Base-by-base conservation (phyloP, 2,888 invertebrate species). In the Heterodera filipjevi region DNA sequence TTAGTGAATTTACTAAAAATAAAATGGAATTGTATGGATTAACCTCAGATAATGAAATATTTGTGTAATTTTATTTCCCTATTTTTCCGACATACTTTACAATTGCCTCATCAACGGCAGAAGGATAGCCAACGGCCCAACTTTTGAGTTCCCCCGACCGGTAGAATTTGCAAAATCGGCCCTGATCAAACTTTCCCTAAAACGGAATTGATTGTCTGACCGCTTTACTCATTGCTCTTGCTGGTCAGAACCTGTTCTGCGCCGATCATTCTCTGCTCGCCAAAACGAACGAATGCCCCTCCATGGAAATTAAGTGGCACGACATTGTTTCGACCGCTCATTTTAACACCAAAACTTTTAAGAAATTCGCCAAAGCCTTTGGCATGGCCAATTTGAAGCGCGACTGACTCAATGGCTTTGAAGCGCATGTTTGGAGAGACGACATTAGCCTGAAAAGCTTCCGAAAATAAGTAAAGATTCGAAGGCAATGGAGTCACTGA, bases 251-350 rank as follows among this genome's bases (percentile, higher is more conserved):
- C 59, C 59, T 68, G 33, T 35, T 68, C 68, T 22, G 68, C 22
- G 19, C 27, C 68, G 35, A 68, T 19, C 68, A 32, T 35, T 68
- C 27, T 68, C 22, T 35, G 32, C 6, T 68, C 35, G 14, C 68
- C 68, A 68, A 68, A 68, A 1, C 32, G 14, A 0, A 68, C 68
- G 10, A 22, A 32, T 5, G 32, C 33, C 6, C 35, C 35, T 35
- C 35, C 68, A 33, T 68, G 68, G 33, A 33, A 68, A 33, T 68
- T 68, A 8, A 68, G 68, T 6, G 68, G 68, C 68, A 68, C 68
- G 14, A 33, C 68, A 35, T 68, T 68, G 35, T 68, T 35, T 10
- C 35, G 32, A 32, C 68, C 68, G 27, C 59, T 59, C 33, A 68
- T 68, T 30, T 68, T 68, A 1, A 68, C 68, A 14, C 68, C 68